Evolutionary conservation across 2,797 vertebrate genomes (phyloP).

Genomic region (Coilia nasus): DNA sequence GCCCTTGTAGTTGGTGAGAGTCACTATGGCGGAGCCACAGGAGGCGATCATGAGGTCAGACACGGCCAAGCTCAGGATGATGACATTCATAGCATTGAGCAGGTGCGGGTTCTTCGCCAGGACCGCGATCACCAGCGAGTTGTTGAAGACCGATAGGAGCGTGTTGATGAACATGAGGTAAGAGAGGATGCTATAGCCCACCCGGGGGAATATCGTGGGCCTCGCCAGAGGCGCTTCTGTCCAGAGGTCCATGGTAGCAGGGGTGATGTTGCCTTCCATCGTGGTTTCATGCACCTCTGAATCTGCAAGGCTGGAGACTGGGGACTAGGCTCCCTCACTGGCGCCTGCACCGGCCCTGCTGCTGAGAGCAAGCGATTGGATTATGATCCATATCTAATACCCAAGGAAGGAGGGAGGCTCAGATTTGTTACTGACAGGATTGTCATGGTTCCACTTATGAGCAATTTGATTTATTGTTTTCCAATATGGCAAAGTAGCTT

Average conservation of each 20-base stretch:
- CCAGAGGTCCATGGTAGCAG: conserved; percentile 44
- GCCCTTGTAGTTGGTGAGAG: conserved; percentile 73
- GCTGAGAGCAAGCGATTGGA: neutral
- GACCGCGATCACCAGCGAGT: conserved; percentile 65
- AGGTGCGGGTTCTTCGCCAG: conserved; percentile 62
- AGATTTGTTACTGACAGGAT: neutral
- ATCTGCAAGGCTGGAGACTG: neutral
- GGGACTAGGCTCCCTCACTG: neutral
- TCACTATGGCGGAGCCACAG: conserved; percentile 69
- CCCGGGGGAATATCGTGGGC: conserved; percentile 66
- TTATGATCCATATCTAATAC: conserved; percentile 14
- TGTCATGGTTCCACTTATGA: conserved; percentile 14
- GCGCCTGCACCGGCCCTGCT: neutral
- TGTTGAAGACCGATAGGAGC: conserved; percentile 70
- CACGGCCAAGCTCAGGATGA: conserved; percentile 67
- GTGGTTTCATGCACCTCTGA: conserved; percentile 26
- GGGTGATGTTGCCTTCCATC: conserved; percentile 62
- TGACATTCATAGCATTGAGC: conserved; percentile 63
- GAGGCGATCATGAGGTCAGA: conserved; percentile 74
- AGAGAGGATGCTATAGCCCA: conserved; percentile 71
- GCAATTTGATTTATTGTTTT: conserved; percentile 37
- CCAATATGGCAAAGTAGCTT: conserved; percentile 10
- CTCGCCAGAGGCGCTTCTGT: neutral
- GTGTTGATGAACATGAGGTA: conserved; percentile 75
- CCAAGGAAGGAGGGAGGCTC: neutral